Evolutionary conservation across 1,140 invertebrate species (phyloP).

Genomic region (Nasonia vitripennis): DNA sequence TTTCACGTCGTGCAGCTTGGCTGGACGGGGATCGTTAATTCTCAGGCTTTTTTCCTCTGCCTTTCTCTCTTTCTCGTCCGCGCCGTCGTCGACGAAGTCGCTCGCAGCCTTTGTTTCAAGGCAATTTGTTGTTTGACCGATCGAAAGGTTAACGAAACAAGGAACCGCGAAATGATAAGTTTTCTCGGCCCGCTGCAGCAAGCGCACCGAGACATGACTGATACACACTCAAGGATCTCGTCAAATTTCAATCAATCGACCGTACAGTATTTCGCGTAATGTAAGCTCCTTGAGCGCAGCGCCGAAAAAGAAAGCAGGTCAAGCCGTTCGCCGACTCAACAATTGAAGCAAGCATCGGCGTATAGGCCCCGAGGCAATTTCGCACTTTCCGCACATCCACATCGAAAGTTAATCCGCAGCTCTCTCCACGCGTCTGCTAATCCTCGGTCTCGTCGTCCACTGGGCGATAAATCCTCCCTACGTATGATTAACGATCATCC

Average conservation of each 20-base stretch:
- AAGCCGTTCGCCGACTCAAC: no score
- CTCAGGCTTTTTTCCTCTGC: background rate
- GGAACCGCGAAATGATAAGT: background rate
- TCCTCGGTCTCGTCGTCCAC: background rate
- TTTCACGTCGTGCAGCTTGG: no score
- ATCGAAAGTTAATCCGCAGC: constrained; percentile 16
- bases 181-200: background rate
- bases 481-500: constrained; percentile 39
- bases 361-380: background rate
- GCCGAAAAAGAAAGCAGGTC: no score
- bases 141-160: background rate
- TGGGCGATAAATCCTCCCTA: constrained; percentile 23
- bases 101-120: background rate
- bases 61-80: background rate
- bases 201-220: background rate
- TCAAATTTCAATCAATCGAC: no score
- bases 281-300: no score
- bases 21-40: background rate
- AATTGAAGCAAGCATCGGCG: no score
- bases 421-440: background rate
- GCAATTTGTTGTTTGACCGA: background rate
- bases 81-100: no score
- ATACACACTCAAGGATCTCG: no score
- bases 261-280: no score
- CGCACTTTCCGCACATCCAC: background rate